Conservation (phyloP, 2,797 vertebrate genomes). For the Rhinogobio ventralis region DNA sequence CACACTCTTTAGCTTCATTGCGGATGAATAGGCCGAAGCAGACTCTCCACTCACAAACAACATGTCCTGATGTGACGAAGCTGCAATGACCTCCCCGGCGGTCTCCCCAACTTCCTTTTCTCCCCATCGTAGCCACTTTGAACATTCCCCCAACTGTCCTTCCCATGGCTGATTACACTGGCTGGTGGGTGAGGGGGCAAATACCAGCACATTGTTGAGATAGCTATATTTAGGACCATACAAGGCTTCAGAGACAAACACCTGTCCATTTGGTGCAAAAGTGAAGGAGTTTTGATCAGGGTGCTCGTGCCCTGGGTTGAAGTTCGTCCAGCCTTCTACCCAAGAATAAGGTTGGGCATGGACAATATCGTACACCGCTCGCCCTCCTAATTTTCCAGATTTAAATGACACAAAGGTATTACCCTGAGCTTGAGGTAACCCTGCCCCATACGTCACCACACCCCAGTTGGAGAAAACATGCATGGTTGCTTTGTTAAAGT, state of each 20-base stretch:
- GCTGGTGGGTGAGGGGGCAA: slow-evolving; percentile 85
- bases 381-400: slow-evolving; percentile 85
- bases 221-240: slow-evolving; percentile 89
- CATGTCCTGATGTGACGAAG: slow-evolving; percentile 81
- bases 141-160: slow-evolving; percentile 87
- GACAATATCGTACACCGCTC: slow-evolving; percentile 88
- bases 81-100: slow-evolving; percentile 81
- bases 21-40: slow-evolving; percentile 80
- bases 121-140: slow-evolving; percentile 86
- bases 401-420: slow-evolving; percentile 90
- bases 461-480: slow-evolving; percentile 88
- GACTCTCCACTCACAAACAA: slow-evolving; percentile 87
- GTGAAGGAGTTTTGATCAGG: slow-evolving; percentile 91
- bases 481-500: slow-evolving; percentile 77
- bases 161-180: slow-evolving; percentile 89
- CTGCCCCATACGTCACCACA: slow-evolving; percentile 86
- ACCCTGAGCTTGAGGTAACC: slow-evolving; percentile 76
- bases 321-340: slow-evolving; percentile 87
- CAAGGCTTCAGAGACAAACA: slow-evolving; percentile 88
- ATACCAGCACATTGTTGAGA: slow-evolving; percentile 87
- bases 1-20: slow-evolving; percentile 84
- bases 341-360: slow-evolving; percentile 85
- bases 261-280: slow-evolving; percentile 88
- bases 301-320: slow-evolving; percentile 88
- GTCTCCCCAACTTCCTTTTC: slow-evolving; percentile 81